Evolutionary conservation across 2,113 vertebrate species (phyloP).

Genomic region (Apistogramma diplotaenia): DNA sequence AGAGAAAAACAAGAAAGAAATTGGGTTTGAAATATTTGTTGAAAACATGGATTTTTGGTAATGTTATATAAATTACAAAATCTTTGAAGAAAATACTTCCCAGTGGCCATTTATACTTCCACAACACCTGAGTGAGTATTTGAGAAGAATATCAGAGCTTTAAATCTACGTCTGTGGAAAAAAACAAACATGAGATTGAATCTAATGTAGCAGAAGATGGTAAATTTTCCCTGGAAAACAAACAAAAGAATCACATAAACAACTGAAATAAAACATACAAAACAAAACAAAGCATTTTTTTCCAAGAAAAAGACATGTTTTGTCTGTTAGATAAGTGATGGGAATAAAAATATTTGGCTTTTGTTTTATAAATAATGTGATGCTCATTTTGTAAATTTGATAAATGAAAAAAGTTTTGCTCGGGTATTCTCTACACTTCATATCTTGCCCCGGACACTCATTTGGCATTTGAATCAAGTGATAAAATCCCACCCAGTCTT

Average conservation of each 20-base stretch:
- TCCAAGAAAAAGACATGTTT: no score
- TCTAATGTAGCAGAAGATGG: background rate
- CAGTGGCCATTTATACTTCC: background rate
- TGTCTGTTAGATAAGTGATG: no score
- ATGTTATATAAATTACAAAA: background rate
- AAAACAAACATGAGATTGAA: background rate
- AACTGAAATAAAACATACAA: no score
- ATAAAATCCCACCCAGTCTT: background rate
- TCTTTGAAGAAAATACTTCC: background rate
- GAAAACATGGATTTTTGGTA: no score
- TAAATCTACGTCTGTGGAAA: background rate
- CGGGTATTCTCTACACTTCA: background rate
- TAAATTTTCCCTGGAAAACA: background rate
- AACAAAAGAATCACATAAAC: background rate
- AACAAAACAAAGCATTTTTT: no score
- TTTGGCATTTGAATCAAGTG: background rate
- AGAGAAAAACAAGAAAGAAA: background rate
- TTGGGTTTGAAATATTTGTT: background rate
- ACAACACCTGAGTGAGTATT: background rate
- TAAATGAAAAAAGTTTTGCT: background rate
- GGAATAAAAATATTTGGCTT: background rate
- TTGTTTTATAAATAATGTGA: background rate
- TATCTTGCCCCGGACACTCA: background rate
- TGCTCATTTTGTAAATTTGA: background rate
- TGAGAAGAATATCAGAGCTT: background rate